Evolutionary conservation across 2,888 invertebrate genomes (phyloP).

Genomic region (Tetropium fuscum): DNA sequence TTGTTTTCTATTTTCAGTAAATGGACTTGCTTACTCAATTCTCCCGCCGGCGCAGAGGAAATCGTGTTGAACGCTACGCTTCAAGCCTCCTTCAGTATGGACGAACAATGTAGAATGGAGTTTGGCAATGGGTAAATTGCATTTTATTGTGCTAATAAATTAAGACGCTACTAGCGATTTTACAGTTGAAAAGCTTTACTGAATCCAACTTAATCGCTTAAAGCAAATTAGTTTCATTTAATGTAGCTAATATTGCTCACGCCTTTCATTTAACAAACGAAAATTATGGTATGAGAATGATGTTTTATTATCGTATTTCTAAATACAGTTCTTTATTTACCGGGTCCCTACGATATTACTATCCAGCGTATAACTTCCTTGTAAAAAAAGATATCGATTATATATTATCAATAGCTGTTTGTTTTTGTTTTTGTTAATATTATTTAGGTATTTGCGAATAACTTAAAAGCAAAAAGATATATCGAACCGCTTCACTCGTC

Average conservation of each 20-base stretch:
- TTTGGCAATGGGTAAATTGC: constrained; percentile 77
- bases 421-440: too few species aligned
- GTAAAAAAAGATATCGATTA: too few species aligned
- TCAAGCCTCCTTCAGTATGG: constrained; percentile 76
- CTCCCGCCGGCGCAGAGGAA: constrained; percentile 64
- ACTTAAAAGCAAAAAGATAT: too few species aligned
- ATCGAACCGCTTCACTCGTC: too few species aligned
- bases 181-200: constrained; percentile 19
- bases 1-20: constrained; percentile 62
- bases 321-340: not conserved
- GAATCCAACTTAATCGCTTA: constrained; percentile 8
- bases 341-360: too few species aligned
- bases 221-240: constrained; percentile 19
- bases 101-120: constrained; percentile 84
- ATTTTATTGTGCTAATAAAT: constrained; percentile 25
- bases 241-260: not conserved
- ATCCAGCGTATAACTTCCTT: too few species aligned
- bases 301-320: not conserved
- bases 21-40: constrained; percentile 68
- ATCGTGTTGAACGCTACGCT: constrained; percentile 71
- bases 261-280: not conserved
- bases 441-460: too few species aligned
- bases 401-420: too few species aligned
- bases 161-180: constrained; percentile 18
- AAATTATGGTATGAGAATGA: not conserved